Evolutionary conservation across 35 echinoderm and acorn worm genomes (phyloP).

Genomic region (Apostichopus californicus): DNA sequence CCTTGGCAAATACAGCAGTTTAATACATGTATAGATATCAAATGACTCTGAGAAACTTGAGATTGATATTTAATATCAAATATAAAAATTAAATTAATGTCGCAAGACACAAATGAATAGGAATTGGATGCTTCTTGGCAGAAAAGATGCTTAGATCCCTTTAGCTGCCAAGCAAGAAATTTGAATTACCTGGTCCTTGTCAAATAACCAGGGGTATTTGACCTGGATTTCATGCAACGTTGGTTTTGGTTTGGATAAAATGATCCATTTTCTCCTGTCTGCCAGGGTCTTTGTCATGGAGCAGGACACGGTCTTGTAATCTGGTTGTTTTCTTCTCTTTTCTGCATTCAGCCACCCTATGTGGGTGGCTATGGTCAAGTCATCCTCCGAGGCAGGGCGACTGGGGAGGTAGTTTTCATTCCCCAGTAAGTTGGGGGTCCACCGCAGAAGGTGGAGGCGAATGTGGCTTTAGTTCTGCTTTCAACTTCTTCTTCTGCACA

Average conservation of each 20-base stretch:
- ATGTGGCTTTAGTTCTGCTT: not conserved
- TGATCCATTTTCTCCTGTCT: slow-evolving; percentile 36
- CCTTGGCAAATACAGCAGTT: too few species aligned
- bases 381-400: slow-evolving; percentile 2
- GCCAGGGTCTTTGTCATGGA: slow-evolving; percentile 6
- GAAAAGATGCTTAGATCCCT: too few species aligned
- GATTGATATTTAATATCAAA: too few species aligned
- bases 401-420: slow-evolving; percentile 9
- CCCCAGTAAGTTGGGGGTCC: not conserved
- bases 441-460: too few species aligned
- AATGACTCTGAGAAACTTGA: too few species aligned
- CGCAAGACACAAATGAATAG: too few species aligned
- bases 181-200: too few species aligned
- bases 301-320: not conserved
- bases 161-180: too few species aligned
- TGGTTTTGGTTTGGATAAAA: not conserved
- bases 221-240: not conserved
- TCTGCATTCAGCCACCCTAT: not conserved
- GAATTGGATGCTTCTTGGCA: too few species aligned
- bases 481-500: not conserved
- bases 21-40: too few species aligned
- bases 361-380: not conserved
- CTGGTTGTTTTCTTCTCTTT: slow-evolving; percentile 37
- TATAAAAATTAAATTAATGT: too few species aligned
- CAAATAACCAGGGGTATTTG: too few species aligned